A percentile compares a stretch with the other conserved stretches of the same genome.
These are phyloP conservation scores for Cephus sareptanus DNA, from an alignment of 2,888 invertebrate genomes.

Conservation along the genomic window DNA sequence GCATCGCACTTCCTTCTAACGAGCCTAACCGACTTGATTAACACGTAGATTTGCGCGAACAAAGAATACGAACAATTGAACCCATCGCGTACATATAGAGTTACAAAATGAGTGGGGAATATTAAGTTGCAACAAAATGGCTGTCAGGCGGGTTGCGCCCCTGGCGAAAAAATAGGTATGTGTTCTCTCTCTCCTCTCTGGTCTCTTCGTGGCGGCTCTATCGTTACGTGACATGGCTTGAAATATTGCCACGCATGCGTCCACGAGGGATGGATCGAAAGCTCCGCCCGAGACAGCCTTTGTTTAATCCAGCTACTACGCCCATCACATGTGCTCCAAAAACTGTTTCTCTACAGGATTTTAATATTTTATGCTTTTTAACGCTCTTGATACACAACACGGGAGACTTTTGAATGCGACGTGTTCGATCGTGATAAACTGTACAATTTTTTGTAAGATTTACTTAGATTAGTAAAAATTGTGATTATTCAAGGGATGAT, in stretches of 20 bases:
- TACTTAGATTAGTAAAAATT: neutral
- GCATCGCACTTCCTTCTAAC: conserved; percentile 15
- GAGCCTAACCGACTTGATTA: conserved; percentile 38
- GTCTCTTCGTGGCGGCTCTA: conserved; percentile 4
- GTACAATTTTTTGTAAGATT: neutral
- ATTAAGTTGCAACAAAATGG: conserved; percentile 51
- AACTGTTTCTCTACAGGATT: conserved; percentile 15
- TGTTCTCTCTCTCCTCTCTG: conserved; percentile 22
- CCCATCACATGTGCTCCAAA: conserved; percentile 54
- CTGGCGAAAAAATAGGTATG: conserved; percentile 29
- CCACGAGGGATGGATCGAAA: conserved; percentile 47
- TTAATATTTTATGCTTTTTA: neutral
- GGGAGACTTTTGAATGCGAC: neutral
- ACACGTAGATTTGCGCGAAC: conserved; percentile 18
- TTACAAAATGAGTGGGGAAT: conserved; percentile 34
- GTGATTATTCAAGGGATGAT: neutral
- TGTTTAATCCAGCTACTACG: conserved; percentile 54
- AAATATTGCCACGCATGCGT: conserved; percentile 46
- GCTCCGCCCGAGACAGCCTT: conserved; percentile 60
- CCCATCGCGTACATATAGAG: conserved; percentile 40
- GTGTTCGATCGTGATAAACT: neutral
- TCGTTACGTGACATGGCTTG: conserved; percentile 42
- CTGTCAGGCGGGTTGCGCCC: conserved; percentile 30
- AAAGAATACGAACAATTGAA: conserved; percentile 43
- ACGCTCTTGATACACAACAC: neutral